Evolutionary conservation across 2,888 invertebrate species (phyloP), one percentile per base, ranked within the genome.

Genomic region (Sminthurinus aureus): DNA sequence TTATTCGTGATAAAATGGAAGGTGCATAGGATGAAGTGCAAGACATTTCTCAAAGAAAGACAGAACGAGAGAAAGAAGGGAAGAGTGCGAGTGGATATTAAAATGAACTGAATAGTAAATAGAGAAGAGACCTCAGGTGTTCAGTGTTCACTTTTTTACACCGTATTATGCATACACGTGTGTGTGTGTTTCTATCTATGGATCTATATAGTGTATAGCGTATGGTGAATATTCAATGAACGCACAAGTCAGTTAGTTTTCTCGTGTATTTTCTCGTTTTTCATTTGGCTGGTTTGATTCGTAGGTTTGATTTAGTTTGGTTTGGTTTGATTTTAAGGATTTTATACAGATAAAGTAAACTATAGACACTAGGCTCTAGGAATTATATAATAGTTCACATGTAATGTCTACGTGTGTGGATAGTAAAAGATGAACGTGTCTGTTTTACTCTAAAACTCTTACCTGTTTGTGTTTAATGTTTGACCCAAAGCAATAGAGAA

Each of bases 61-160:
- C 38, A 38, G 38, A 38, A 38, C 1, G 38, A 38, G 6, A 38
- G 1, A 38, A 38, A 38, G 38, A 38, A 38, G 6, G 38, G 38
- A 38, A 38, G 38, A 38, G 38, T 38, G 38, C 3, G 38, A 38
- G 52, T 58, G 50, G 18, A 75, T 69, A 24, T 24, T 52, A 50
- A 80, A 80, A 15, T 69, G 69, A 79, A 80, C 73, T 75, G 26
- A 52, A 81, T 81, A 38, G 38, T 38, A 38, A 38, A 38, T 38
- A 38, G 38, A 38, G 6, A 38, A 38, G 1, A 52, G 81, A 81
- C 58, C 81, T 81, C 81, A 81, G 81, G 81, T 81, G 81, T 81
- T 81, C 74, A 74, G 51, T 38, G 22, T n/a, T n/a, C n/a, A n/a
- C 50, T 69, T 11, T 20, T 38, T 38, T 38, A 38, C 38, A 38